Base-by-base conservation (phyloP, 2,888 invertebrate genomes). In the Anodontia alba region DNA sequence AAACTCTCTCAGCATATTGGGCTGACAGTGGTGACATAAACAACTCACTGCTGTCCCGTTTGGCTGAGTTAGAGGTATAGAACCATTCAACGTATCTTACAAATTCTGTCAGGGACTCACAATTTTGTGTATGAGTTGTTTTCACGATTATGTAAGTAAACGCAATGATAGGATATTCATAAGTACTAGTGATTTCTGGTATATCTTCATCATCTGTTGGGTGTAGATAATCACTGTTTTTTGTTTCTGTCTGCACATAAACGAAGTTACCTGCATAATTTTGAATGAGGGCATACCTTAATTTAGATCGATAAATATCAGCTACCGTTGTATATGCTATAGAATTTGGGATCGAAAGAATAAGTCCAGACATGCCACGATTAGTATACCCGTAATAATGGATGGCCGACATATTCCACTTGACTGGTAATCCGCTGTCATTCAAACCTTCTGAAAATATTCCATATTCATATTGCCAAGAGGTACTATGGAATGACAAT, bases 71-170 rank as follows among this genome's bases (percentile, higher is more conserved):
- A 0, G 83, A 80, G 2, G 68, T 81, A 49, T 90, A 76, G 67
- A 91, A 90, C 93, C 93, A 93, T 20, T 88, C 74, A 0, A 91
- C 78, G 72, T 90, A 93, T n/a, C 93, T 82, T 17, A 91, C 83
- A 17, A 94, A 82, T 78, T 94, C 94, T 31, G 84, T 87, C 20
- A 91, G 89, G 1, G 85, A 73, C 0, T 81, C 80, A 80, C 94
- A 94, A 67, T 89, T 75, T 10, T 26, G 62, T 81, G 86, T 89
- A n/a, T 51, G 57, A 5, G 84, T 83, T 73, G 76, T 81, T 23
- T 86, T 81, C 0, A 93, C 77, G 43, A 93, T 87, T 70, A 94
- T 85, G 81, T 92, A 93, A 0, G 93, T 91, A 77, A 89, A 93
- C 5, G 90, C 89, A 7, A 91, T 88, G 0, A 94, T 88, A 0